A percentile compares a stretch with the other conserved stretches of the same genome.
Evolutionary conservation across 2,113 vertebrate species (phyloP).

Genomic region (Rana temporaria): DNA sequence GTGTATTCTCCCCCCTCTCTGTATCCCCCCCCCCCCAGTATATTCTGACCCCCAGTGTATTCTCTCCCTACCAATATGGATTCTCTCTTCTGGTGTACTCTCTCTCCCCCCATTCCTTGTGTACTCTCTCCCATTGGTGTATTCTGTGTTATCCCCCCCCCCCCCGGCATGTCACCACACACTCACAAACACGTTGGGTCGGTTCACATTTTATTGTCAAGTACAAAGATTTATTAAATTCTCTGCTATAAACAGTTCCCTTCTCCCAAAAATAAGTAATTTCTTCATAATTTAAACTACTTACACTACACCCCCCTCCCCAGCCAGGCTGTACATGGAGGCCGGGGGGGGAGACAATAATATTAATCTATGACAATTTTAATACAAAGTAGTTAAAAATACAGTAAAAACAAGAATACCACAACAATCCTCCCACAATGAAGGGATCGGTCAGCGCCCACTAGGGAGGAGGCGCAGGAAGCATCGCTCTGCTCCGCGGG

Average conservation of each 20-base stretch:
- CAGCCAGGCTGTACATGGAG: not conserved
- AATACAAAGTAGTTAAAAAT: conserved; percentile 44
- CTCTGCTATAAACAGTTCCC: conserved; percentile 29
- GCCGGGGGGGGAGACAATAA: not conserved
- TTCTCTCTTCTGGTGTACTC: too few relatives aligned
- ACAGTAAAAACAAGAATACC: conserved; percentile 31
- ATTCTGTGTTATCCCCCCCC: too few relatives aligned
- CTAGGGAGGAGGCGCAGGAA: not conserved
- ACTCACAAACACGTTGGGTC: too few relatives aligned
- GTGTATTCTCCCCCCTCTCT: not conserved
- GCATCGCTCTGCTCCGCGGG: too few relatives aligned
- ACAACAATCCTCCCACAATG: conserved; percentile 21
- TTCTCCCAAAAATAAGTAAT: conserved; percentile 23
- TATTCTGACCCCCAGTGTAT: not conserved
- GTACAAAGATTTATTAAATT: conserved; percentile 20
- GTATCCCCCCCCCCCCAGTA: not conserved
- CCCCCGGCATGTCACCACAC: too few relatives aligned
- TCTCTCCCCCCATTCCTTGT: too few relatives aligned
- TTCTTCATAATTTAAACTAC: conserved; percentile 31
- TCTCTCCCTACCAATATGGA: too few relatives aligned
- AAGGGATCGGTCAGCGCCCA: not conserved
- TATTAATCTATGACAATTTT: conserved; percentile 9
- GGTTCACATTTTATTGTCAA: conserved; percentile 17
- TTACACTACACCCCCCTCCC: conserved; percentile 1
- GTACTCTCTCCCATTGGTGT: too few relatives aligned